Evolutionary conservation across 2,888 invertebrate genomes (phyloP), one percentile per base, ranked within the genome.

Genomic region (Chouioia cunea): DNA sequence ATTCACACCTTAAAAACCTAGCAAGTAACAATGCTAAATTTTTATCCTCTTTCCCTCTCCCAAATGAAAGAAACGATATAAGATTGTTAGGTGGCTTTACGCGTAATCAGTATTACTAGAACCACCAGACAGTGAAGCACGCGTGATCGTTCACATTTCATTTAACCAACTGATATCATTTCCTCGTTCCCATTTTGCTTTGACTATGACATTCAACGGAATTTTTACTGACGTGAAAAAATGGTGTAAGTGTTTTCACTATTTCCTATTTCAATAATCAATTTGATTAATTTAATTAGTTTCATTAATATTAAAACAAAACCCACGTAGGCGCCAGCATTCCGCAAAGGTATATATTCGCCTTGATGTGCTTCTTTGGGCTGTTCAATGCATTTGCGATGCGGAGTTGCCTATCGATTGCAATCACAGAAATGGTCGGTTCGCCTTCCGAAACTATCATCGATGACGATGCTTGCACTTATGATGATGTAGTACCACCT

Each of bases 361-460:
- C 74, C 1, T 0, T 91, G 59, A 91, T 92, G 91, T 89, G 90
- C 3, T 87, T 91, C 74, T 80, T 91, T 77, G 91, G 91, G 18
- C 88, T 91, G 54, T 88, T 90, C 67, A 91, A 91, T 81, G 91
- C 91, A 22, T 91, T 91, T 80, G 91, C 91, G 50, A 91, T 91
- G 91, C 86, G 92, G 2, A 90, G 91, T 2, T 90, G 90, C 74
- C 85, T 92, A 4, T 91, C 90, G 73, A 85, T 91, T 68, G 90
- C 91, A 56, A 91, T 92, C 74, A 91, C 91, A 0, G 89, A 90
- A 77, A 89, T 92, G 89, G 90, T 90, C 12, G 77, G 10, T 16
- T 18, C 71, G 1, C 52, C 47, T 0, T 20, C n/a, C 1, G 16
- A 48, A 3, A 1, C 23, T 14, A 16, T 22, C 4, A 2, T 16